phyloP scores from a whole-genome alignment of 2,113 vertebrate species.

The Lycaon pictus region DNA sequence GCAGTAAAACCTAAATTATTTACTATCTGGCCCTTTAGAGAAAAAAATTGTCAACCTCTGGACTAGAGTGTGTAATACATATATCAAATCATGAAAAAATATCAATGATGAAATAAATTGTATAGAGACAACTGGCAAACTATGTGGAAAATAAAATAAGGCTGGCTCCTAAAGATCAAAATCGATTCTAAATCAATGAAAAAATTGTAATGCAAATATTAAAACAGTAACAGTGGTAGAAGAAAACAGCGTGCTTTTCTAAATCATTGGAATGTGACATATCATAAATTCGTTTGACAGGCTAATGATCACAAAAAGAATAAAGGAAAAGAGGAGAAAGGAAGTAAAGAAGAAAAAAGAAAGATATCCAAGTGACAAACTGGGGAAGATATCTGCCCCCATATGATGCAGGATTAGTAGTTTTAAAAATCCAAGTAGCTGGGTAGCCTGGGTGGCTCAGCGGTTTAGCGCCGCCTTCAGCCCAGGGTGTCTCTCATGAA shows the following conservation, averaged over 20 bases:
- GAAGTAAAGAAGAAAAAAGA: neutral
- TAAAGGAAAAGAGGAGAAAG: neutral
- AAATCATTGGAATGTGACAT: neutral
- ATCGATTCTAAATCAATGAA: neutral
- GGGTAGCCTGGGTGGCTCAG: no score
- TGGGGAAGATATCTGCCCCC: neutral
- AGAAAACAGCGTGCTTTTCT: neutral
- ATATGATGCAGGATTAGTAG: neutral
- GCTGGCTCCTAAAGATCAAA: neutral
- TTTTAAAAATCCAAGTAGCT: neutral
- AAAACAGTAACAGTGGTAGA: neutral
- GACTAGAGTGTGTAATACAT: neutral
- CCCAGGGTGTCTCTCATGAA: no score
- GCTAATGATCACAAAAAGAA: neutral
- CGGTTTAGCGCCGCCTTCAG: no score
- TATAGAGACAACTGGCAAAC: neutral
- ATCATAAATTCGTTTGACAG: neutral
- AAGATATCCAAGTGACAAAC: neutral
- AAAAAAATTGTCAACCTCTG: neutral
- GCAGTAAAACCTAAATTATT: neutral
- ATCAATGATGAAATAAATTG: neutral
- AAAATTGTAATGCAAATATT: neutral
- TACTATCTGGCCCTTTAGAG: neutral
- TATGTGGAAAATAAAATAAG: neutral
- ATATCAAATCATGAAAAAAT: neutral